A percentile compares a stretch with the other conserved stretches of the same genome.
These are phyloP conservation scores for Oceanodroma tethys DNA, from an alignment of 2,113 vertebrate genomes.

Conservation along the genomic window DNA sequence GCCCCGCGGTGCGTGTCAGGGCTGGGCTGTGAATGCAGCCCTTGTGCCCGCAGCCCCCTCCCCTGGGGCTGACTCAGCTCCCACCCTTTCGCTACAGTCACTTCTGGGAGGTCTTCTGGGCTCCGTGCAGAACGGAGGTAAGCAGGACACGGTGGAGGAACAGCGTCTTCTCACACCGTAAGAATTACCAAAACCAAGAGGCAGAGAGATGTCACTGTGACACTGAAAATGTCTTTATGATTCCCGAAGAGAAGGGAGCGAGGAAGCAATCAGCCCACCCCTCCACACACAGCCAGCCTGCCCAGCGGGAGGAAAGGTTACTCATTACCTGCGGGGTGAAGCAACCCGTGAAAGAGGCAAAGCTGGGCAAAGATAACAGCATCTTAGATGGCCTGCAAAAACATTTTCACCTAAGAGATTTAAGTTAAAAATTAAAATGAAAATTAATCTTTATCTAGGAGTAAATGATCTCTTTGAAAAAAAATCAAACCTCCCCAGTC, in stretches of 20 bases:
- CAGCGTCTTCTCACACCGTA: accelerated
- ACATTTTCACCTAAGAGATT: not conserved
- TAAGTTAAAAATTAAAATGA: constrained; percentile 57
- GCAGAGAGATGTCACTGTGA: not conserved
- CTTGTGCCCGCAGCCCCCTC: not conserved
- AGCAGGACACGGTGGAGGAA: not conserved
- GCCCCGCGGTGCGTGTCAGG: not conserved
- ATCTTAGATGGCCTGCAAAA: not conserved
- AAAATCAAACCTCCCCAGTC: not conserved
- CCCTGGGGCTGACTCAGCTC: not conserved
- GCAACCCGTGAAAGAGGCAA: not conserved
- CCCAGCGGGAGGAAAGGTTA: not conserved
- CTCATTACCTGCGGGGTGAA: not conserved
- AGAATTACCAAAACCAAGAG: not conserved
- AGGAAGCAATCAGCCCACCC: not conserved
- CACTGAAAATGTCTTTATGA: not conserved
- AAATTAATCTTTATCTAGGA: constrained; percentile 25
- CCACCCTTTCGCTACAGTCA: not conserved
- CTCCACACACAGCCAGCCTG: not conserved
- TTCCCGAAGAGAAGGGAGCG: not conserved
- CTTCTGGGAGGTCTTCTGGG: not conserved
- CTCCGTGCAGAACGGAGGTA: not conserved
- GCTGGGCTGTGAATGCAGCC: not conserved
- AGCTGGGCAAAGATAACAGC: constrained; percentile 15
- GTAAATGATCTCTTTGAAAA: not conserved